phyloP scores from a whole-genome alignment of 2,888 invertebrate genomes.

The Tetragonula carbonaria region DNA sequence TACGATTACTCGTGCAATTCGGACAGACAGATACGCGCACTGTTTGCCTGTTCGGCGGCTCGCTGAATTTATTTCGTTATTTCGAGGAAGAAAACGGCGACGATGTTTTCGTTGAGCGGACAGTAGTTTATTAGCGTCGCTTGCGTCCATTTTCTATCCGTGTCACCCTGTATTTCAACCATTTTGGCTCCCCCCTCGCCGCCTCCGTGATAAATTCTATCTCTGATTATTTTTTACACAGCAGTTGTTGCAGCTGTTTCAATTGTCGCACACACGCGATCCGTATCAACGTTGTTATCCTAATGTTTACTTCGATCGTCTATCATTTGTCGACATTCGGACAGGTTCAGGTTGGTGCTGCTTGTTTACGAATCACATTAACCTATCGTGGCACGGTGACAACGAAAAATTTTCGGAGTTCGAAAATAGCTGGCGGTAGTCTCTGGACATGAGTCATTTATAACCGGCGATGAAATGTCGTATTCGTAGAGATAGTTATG shows the following conservation, averaged over 20 bases:
- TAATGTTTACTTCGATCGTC: constrained; percentile 1
- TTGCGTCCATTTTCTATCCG: constrained; percentile 9
- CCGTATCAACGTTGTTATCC: constrained; percentile 10
- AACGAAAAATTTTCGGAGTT: constrained; percentile 5
- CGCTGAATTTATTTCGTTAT: constrained; percentile 28
- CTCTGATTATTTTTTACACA: neutral
- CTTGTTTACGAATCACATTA: neutral
- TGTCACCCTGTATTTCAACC: constrained; percentile 12
- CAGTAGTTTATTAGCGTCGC: constrained; percentile 22
- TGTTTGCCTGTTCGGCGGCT: constrained; percentile 13
- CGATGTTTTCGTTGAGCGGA: neutral
- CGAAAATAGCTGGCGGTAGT: constrained; percentile 13
- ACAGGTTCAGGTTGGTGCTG: neutral
- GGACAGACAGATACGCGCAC: constrained; percentile 8
- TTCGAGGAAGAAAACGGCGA: constrained; percentile 34
- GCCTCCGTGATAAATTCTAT: constrained; percentile 24
- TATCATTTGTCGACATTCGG: neutral
- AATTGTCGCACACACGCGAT: neutral
- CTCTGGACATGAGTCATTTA: constrained; percentile 16
- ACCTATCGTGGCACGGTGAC: neutral
- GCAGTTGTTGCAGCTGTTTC: neutral
- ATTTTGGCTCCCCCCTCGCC: neutral
- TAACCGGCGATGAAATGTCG: constrained; percentile 5
- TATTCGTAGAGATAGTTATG: constrained; percentile 6
- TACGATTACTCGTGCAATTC: constrained; percentile 18